phyloP scores from a whole-genome alignment of 1,140 invertebrate species.

The Bombus vancouverensis region DNA sequence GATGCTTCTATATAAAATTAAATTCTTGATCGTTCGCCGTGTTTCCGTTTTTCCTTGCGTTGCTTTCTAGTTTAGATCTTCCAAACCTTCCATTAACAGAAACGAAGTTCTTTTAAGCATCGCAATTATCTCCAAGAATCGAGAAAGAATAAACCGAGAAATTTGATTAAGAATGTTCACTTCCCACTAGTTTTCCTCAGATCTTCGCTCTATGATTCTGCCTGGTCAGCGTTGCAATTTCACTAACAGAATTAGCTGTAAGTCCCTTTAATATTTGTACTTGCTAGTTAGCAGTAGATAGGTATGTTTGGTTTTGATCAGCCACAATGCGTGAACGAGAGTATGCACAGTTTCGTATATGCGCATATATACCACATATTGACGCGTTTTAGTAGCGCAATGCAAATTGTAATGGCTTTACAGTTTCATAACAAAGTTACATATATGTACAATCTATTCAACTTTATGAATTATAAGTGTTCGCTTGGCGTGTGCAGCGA shows the following conservation, averaged over 20 bases:
- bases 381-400: background rate
- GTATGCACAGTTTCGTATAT: background rate
- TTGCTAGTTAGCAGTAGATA: background rate
- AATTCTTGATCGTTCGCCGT: background rate
- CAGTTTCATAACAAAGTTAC: slow-evolving; percentile 37
- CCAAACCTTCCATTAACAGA: background rate
- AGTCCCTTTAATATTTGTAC: background rate
- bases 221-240: too few relatives aligned
- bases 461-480: slow-evolving; percentile 13
- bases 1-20: background rate
- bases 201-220: background rate
- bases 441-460: slow-evolving; percentile 2
- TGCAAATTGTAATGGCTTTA: slow-evolving; percentile 41
- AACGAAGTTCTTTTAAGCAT: background rate
- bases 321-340: slow-evolving; percentile 14
- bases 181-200: background rate
- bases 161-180: background rate
- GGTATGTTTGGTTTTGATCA: slow-evolving; percentile 26
- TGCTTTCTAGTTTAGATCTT: too few relatives aligned
- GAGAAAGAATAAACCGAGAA: background rate
- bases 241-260: background rate
- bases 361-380: background rate
- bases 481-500: background rate
- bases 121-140: background rate
- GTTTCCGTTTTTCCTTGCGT: background rate